phyloP scores from a whole-genome alignment of 2,113 vertebrate species.

The Percina caprodes region DNA sequence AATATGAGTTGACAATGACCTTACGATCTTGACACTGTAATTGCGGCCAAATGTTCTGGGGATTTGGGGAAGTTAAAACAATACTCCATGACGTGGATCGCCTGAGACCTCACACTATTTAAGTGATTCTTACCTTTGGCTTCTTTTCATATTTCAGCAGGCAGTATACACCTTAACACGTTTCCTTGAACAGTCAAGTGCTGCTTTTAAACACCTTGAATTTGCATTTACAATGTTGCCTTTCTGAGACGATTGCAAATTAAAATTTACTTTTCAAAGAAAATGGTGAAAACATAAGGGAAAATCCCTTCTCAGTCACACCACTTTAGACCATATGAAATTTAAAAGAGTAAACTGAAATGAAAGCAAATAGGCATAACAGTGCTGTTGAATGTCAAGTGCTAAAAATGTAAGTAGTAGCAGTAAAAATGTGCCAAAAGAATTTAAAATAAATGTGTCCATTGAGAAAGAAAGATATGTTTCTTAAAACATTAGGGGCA shows the following conservation, averaged over 20 bases:
- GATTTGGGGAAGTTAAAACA: slow-evolving; percentile 69
- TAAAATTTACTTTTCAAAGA: slow-evolving; percentile 25
- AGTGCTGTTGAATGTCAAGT: neutral
- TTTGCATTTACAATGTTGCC: slow-evolving; percentile 20
- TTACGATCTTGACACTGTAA: slow-evolving; percentile 48
- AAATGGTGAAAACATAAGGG: neutral
- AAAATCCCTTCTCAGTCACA: slow-evolving; percentile 11
- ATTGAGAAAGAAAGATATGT: neutral
- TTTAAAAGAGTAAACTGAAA: slow-evolving; percentile 8
- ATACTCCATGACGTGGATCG: slow-evolving; percentile 43
- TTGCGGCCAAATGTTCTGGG: slow-evolving; percentile 45
- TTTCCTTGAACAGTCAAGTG: slow-evolving; percentile 29
- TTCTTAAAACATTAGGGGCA: no score
- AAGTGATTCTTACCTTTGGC: slow-evolving; percentile 36
- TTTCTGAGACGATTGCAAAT: slow-evolving; percentile 27
- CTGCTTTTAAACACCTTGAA: slow-evolving; percentile 21
- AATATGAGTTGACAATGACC: slow-evolving; percentile 55
- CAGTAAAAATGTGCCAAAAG: neutral
- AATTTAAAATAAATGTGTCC: neutral
- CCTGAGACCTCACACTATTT: slow-evolving; percentile 26
- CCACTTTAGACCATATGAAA: slow-evolving; percentile 1
- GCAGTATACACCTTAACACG: slow-evolving; percentile 2
- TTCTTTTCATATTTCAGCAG: slow-evolving; percentile 45
- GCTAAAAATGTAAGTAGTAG: neutral
- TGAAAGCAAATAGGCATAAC: neutral